Evolutionary conservation across 64 coral and sea anemone genomes (phyloP).

Genomic region (Catalaphyllia jardinei): DNA sequence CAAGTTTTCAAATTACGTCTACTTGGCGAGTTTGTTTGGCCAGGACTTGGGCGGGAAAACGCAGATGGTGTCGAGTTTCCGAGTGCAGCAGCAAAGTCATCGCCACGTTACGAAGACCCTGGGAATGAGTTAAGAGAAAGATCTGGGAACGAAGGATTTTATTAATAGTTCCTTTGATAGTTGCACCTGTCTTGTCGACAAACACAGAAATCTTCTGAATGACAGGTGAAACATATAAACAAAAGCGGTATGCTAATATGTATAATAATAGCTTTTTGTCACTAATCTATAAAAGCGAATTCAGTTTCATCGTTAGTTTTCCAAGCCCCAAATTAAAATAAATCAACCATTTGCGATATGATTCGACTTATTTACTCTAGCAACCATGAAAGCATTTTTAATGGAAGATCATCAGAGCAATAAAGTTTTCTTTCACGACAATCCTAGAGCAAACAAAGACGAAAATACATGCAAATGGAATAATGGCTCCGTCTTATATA

Average conservation of each 20-base stretch:
- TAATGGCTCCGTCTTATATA: not conserved
- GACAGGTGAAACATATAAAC: conserved; percentile 10
- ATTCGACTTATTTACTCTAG: not conserved
- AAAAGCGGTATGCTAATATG: conserved; percentile 1
- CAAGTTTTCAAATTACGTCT: too few species aligned
- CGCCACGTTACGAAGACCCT: too few species aligned
- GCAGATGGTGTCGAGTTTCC: too few species aligned
- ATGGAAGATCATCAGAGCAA: not conserved
- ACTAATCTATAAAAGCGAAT: not conserved
- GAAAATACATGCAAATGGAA: conserved; percentile 16
- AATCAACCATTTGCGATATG: not conserved
- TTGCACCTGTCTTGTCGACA: conserved; percentile 6
- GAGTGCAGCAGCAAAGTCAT: too few species aligned
- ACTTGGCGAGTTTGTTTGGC: too few species aligned
- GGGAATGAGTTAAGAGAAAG: too few species aligned
- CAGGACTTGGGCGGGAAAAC: too few species aligned
- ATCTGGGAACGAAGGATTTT: not conserved
- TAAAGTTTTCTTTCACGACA: not conserved
- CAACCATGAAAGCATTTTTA: not conserved
- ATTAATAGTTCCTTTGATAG: not conserved
- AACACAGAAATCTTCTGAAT: not conserved
- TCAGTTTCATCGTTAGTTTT: not conserved
- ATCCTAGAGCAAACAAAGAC: not conserved
- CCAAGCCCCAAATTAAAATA: not conserved
- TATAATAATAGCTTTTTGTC: conserved; percentile 16